Base-by-base conservation (phyloP, 2,113 vertebrate species). In the Trogon melanurus region DNA sequence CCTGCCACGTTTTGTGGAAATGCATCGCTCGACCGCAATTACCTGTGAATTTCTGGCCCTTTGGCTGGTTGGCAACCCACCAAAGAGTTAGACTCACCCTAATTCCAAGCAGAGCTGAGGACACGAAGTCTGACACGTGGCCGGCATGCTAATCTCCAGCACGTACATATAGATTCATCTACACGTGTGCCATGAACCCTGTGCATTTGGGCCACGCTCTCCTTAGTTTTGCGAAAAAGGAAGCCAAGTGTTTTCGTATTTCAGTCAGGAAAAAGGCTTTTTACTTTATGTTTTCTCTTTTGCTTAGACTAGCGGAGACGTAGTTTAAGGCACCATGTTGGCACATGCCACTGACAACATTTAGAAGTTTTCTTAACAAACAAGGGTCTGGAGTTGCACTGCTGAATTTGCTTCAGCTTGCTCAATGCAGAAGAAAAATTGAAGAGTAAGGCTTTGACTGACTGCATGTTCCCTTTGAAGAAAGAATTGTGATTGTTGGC, bases 401-500 rank as follows among this genome's bases (percentile, higher is more conserved):
- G 78, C 64, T 96, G 86, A 85, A 72, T 70, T 65, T 84, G 41
- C 79, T 70, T 74, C 70, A 51, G 70, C 56, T 86, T 76, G 47
- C 70, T 95, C 75, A 92, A 10, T 45, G 76, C 67, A 88, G 95
- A 94, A 92, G 25, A 23, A 91, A 81, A 92, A 62, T 48, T 27
- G 53, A 92, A 80, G 93, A 94, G 62, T 45, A 82, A 66, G 93
- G 51, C 64, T 81, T 86, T 94, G 83, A 89, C 93, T 96, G 78
- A 73, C 36, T 47, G n/a, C 41, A 27, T 95, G 82, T 47, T 95
- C 85, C 58, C 82, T 98, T 94, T 96, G 95, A 97, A 97, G 93
- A 95, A 36, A 36, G 81, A 93, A 78, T 88, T 98, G 97, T 97
- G 95, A 94, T 91, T 96, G 95, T 94, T 97, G 96, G 97, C 96